These are phyloP conservation scores for Acipenser ruthenus DNA, from an alignment of 2,797 vertebrate species.

Conservation along the genomic window DNA sequence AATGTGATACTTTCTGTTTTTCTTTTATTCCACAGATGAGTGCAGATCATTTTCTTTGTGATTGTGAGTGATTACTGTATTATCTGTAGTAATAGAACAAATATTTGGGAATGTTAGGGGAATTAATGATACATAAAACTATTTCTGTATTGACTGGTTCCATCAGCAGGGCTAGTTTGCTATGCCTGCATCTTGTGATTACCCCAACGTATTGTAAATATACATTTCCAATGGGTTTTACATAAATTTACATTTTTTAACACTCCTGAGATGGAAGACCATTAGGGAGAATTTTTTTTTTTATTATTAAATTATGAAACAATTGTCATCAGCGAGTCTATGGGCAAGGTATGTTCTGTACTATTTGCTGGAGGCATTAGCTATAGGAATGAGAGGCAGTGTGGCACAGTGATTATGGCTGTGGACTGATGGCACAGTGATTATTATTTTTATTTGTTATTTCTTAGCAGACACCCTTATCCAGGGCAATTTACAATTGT, in stretches of 20 bases:
- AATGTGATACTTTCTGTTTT: constrained; percentile 26
- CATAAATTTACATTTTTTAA: constrained; percentile 63
- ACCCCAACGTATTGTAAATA: constrained; percentile 55
- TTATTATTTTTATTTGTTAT: not conserved
- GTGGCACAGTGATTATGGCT: constrained; percentile 1
- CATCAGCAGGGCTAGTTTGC: constrained; percentile 62
- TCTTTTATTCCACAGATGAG: constrained; percentile 52
- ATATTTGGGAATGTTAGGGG: constrained; percentile 55
- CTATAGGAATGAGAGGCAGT: constrained; percentile 39
- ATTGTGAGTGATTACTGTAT: constrained; percentile 63
- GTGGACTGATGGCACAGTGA: constrained; percentile 1
- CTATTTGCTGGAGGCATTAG: constrained; percentile 23
- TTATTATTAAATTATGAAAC: not conserved
- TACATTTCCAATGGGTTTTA: constrained; percentile 56
- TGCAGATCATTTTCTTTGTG: constrained; percentile 57
- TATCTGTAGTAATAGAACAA: constrained; percentile 54
- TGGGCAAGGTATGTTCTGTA: constrained; percentile 21
- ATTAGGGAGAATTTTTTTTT: constrained; percentile 45
- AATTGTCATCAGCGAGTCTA: not conserved
- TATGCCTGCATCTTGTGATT: constrained; percentile 67
- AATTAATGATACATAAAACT: constrained; percentile 83
- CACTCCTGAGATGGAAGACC: constrained; percentile 47
- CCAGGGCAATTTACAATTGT: too few relatives aligned
- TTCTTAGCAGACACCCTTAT: too few relatives aligned
- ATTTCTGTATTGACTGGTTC: constrained; percentile 52